These are phyloP conservation scores for Myanophis thanlyinensis DNA, from an alignment of 2,113 vertebrate genomes.

Conservation along the genomic window DNA sequence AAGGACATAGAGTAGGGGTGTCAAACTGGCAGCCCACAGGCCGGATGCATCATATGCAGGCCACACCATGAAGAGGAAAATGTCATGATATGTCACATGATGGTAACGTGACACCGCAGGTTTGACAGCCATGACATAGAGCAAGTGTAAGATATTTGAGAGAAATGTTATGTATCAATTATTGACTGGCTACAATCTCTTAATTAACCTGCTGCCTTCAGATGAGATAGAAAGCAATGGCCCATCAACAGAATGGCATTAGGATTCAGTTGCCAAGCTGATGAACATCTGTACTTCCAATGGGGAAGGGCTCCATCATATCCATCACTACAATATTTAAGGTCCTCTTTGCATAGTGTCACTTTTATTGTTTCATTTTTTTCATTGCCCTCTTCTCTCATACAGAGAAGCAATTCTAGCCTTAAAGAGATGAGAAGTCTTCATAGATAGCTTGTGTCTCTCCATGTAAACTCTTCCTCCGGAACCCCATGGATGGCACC, in stretches of 20 bases:
- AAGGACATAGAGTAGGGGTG: background rate
- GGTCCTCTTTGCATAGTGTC: background rate
- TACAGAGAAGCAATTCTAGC: background rate
- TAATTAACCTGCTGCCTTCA: background rate
- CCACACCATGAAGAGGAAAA: too few species aligned
- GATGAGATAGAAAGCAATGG: background rate
- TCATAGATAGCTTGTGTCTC: background rate
- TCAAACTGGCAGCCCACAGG: too few species aligned
- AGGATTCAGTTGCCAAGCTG: background rate
- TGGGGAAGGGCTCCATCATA: background rate
- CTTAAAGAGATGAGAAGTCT: background rate
- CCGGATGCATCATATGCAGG: fast-evolving
- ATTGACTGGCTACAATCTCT: background rate
- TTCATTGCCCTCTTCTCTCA: background rate
- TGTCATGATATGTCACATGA: fast-evolving
- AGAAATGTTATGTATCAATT: background rate
- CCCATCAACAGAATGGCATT: background rate
- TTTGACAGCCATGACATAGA: background rate
- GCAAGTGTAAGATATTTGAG: background rate
- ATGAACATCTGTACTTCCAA: background rate
- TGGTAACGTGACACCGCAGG: too few species aligned
- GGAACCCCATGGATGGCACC: background rate
- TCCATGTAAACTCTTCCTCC: background rate
- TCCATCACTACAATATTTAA: background rate
- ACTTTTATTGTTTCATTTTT: background rate